These are phyloP conservation scores for Siniperca undulata DNA, from an alignment of 2,797 vertebrate species.

Conservation along the genomic window DNA sequence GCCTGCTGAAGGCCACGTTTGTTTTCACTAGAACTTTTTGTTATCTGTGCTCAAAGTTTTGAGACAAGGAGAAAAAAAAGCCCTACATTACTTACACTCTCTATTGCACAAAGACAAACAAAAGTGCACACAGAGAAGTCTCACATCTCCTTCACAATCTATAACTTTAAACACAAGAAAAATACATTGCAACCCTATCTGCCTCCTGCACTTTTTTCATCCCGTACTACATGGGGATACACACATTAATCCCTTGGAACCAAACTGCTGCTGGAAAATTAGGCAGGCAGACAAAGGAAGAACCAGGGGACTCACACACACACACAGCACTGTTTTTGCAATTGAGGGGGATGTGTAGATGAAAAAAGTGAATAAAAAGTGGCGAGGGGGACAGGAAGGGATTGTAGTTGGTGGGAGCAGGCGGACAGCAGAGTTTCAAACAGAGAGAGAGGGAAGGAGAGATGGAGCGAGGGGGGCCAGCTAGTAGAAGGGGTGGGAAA, in stretches of 20 bases:
- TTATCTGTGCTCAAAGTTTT: slow-evolving; percentile 7
- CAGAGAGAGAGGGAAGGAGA: slow-evolving; percentile 59
- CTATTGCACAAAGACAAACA: neutral
- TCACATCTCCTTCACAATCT: slow-evolving; percentile 24
- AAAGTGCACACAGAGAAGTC: neutral
- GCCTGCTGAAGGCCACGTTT: slow-evolving; percentile 1
- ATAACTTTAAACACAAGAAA: slow-evolving; percentile 68
- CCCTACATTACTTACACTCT: neutral
- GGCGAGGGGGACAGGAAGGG: slow-evolving; percentile 77
- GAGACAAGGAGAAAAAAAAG: neutral
- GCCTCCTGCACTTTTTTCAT: slow-evolving; percentile 52
- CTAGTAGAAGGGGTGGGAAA: slow-evolving; percentile 79
- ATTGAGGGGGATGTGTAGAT: slow-evolving; percentile 69
- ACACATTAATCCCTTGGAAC: slow-evolving; percentile 80
- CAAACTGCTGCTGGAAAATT: slow-evolving; percentile 77
- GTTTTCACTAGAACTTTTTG: slow-evolving; percentile 10
- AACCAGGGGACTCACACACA: slow-evolving; percentile 54
- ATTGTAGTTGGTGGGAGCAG: slow-evolving; percentile 71
- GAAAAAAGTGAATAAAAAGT: slow-evolving; percentile 81
- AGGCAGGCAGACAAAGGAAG: slow-evolving; percentile 81
- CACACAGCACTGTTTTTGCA: slow-evolving; percentile 49
- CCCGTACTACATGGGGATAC: slow-evolving; percentile 71
- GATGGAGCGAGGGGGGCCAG: slow-evolving; percentile 57
- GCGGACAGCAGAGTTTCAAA: slow-evolving; percentile 76
- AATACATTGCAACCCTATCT: slow-evolving; percentile 45